phyloP scores from a whole-genome alignment of 1,140 invertebrate species.

The Sinella curviseta region DNA sequence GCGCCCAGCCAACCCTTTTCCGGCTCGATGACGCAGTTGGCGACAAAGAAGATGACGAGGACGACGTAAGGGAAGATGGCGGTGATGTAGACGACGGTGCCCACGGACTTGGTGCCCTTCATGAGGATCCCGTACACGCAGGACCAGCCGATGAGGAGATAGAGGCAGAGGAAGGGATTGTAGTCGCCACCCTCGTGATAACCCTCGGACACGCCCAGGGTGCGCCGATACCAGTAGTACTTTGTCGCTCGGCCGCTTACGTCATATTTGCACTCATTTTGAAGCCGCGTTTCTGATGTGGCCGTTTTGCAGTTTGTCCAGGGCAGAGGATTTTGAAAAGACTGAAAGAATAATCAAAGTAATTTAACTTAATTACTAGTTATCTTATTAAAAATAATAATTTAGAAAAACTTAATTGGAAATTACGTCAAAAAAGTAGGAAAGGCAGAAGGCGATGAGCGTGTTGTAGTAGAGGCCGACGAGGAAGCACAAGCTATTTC shows the following conservation, averaged over 20 bases:
- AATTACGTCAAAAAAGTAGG: conserved; percentile 71
- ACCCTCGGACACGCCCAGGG: conserved; percentile 81
- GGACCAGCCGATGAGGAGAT: conserved; percentile 86
- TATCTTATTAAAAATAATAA: too few relatives aligned
- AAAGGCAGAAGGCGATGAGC: conserved; percentile 97
- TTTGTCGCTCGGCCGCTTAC: conserved; percentile 76
- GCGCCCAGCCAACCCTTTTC: background rate
- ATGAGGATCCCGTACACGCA: conserved; percentile 97
- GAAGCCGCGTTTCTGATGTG: background rate
- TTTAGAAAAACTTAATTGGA: too few relatives aligned
- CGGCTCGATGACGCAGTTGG: background rate
- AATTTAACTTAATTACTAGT: background rate
- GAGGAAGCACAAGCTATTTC: conserved; percentile 77
- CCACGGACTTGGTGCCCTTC: conserved; percentile 93
- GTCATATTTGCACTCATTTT: background rate
- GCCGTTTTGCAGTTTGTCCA: background rate
- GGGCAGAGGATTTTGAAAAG: background rate
- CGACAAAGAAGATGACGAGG: conserved; percentile 90
- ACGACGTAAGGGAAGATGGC: conserved; percentile 94
- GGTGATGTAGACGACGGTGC: conserved; percentile 91
- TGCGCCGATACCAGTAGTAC: conserved; percentile 89
- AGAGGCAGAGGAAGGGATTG: conserved; percentile 90
- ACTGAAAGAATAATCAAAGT: background rate
- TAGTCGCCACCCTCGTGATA: conserved; percentile 82
- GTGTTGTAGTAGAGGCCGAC: conserved; percentile 97